These are phyloP conservation scores for Cebus imitator DNA, from an alignment of 2,113 vertebrate species.

Conservation along the genomic window DNA sequence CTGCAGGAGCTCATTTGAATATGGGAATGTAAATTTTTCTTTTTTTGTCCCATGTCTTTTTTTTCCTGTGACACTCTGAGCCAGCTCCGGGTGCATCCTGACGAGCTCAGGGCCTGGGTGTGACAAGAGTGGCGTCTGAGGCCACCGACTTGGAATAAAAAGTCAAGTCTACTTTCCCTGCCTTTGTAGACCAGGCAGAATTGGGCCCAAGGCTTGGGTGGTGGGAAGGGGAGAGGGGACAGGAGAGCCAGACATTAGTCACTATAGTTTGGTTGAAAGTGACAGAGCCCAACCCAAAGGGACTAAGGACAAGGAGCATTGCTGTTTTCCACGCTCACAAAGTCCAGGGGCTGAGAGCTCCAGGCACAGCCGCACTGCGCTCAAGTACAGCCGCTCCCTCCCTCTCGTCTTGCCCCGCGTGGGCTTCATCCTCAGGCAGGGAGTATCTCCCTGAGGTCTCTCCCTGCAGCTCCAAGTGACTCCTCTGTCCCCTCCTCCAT, in stretches of 20 bases:
- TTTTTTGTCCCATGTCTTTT: slow-evolving; percentile 49
- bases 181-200: background rate
- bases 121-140: slow-evolving; percentile 34
- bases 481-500: background rate
- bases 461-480: background rate
- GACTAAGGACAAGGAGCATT: background rate
- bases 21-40: slow-evolving; percentile 56
- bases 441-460: background rate
- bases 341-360: background rate
- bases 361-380: background rate
- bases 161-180: background rate
- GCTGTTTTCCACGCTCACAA: too few relatives aligned
- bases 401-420: fast-evolving
- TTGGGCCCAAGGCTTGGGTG: background rate
- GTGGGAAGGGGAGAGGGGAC: background rate
- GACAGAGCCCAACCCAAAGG: background rate
- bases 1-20: slow-evolving; percentile 45
- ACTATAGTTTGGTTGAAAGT: background rate
- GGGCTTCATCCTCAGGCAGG: background rate
- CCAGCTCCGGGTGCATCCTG: slow-evolving; percentile 22
- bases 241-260: background rate
- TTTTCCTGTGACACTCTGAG: slow-evolving; percentile 51
- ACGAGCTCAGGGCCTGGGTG: slow-evolving; percentile 26
- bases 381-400: background rate
- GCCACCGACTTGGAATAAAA: background rate